phyloP scores from a whole-genome alignment of 2,888 invertebrate genomes.

The Leptinotarsa juncta region DNA sequence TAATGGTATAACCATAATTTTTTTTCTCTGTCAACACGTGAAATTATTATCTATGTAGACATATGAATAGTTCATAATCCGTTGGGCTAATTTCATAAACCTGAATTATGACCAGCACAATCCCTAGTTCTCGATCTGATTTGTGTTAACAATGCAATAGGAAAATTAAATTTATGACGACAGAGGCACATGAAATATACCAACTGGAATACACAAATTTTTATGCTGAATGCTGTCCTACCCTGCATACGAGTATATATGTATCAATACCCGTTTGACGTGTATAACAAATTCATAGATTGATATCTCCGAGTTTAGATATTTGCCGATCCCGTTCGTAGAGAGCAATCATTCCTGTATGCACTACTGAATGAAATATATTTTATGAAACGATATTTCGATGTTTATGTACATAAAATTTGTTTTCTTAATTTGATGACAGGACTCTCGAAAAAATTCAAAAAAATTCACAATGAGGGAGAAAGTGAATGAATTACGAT shows the following conservation, averaged over 20 bases:
- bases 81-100: background rate
- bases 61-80: background rate
- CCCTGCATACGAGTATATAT: slow-evolving; percentile 12
- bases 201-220: slow-evolving; percentile 17
- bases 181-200: background rate
- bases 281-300: slow-evolving; percentile 35
- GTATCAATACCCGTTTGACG: slow-evolving; percentile 33
- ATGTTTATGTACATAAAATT: background rate
- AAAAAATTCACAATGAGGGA: too few relatives aligned
- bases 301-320: slow-evolving; percentile 31
- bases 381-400: background rate
- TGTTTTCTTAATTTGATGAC: background rate
- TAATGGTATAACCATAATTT: too few relatives aligned
- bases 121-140: slow-evolving; percentile 1
- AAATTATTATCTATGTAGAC: too few relatives aligned
- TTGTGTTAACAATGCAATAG: slow-evolving; percentile 10
- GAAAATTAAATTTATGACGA: slow-evolving; percentile 2
- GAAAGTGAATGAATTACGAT: too few relatives aligned
- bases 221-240: slow-evolving; percentile 19
- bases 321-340: slow-evolving; percentile 7
- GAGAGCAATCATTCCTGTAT: background rate
- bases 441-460: too few relatives aligned
- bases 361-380: background rate
- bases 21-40: too few relatives aligned
- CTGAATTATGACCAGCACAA: background rate